Conservation (phyloP, 35 echinoderm and acorn worm genomes). For the Ophioderma brevispina region DNA sequence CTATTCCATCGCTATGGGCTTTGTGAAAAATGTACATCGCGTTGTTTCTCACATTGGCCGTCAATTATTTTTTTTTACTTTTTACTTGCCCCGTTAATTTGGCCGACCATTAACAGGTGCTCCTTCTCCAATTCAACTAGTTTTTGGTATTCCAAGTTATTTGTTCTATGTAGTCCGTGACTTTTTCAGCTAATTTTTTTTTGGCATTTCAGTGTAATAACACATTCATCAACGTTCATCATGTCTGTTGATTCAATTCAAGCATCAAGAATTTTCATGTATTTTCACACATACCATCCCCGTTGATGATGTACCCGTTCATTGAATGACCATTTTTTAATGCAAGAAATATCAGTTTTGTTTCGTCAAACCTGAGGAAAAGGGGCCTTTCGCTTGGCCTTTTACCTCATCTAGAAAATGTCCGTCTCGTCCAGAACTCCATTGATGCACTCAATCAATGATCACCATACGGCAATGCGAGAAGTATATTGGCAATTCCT, state of each 20-base stretch:
- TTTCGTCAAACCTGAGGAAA: slow-evolving; percentile 51
- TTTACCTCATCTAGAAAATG: too few species aligned
- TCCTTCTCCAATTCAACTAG: neutral
- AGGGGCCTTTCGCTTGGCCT: neutral
- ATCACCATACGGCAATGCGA: too few species aligned
- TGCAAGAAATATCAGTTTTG: slow-evolving; percentile 41
- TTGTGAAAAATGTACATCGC: neutral
- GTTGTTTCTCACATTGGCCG: neutral
- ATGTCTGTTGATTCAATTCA: slow-evolving; percentile 18
- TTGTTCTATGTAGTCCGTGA: neutral
- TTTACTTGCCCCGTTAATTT: neutral
- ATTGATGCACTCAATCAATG: too few species aligned
- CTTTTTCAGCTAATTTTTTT: neutral
- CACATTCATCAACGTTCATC: neutral
- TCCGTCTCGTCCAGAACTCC: too few species aligned
- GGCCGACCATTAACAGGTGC: neutral
- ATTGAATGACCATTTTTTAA: slow-evolving; percentile 44
- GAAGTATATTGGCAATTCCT: too few species aligned
- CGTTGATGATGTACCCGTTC: slow-evolving; percentile 29
- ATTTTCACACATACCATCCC: slow-evolving; percentile 20
- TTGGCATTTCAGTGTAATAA: neutral
- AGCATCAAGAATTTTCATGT: slow-evolving; percentile 44
- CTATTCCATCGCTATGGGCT: neutral
- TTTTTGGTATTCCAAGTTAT: neutral
- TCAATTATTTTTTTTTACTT: neutral